These are phyloP conservation scores for Cheilosia impressa DNA, from an alignment of 2,888 invertebrate genomes.

Conservation along the genomic window DNA sequence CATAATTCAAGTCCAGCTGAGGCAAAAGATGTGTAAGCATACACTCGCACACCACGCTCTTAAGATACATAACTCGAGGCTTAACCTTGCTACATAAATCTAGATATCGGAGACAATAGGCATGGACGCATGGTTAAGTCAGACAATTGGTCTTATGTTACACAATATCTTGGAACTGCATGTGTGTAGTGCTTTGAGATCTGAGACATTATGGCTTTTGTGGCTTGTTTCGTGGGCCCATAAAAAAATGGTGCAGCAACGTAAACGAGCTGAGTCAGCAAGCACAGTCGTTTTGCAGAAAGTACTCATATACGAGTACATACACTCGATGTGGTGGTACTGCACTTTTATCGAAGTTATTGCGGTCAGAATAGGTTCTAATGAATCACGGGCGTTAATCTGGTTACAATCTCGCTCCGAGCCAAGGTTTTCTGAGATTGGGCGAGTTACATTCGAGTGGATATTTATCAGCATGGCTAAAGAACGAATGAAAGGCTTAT, in stretches of 20 bases:
- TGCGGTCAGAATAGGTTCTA: slow-evolving; percentile 53
- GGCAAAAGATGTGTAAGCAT: slow-evolving; percentile 44
- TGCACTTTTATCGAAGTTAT: slow-evolving; percentile 34
- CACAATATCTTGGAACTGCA: slow-evolving; percentile 62
- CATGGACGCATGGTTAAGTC: slow-evolving; percentile 68
- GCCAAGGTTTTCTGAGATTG: slow-evolving; percentile 52
- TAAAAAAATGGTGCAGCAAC: slow-evolving; percentile 29
- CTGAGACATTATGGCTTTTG: slow-evolving; percentile 58
- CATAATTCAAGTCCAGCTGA: slow-evolving; percentile 69
- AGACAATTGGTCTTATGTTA: slow-evolving; percentile 71
- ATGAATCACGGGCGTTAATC: slow-evolving; percentile 64
- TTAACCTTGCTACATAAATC: slow-evolving; percentile 75
- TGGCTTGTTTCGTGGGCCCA: slow-evolving; percentile 33
- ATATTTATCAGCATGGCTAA: slow-evolving; percentile 18
- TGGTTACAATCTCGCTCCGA: slow-evolving; percentile 48
- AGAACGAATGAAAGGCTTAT: slow-evolving; percentile 10
- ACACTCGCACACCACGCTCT: slow-evolving; percentile 28
- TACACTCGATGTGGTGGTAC: neutral
- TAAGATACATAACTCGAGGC: slow-evolving; percentile 50
- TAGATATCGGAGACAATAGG: slow-evolving; percentile 72
- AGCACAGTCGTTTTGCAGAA: slow-evolving; percentile 37
- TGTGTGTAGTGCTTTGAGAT: slow-evolving; percentile 9
- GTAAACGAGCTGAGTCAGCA: slow-evolving; percentile 54
- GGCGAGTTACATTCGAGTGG: slow-evolving; percentile 40
- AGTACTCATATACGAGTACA: neutral